phyloP scores from a whole-genome alignment of 2,797 vertebrate species.

The Cacajao melanocephalus region DNA sequence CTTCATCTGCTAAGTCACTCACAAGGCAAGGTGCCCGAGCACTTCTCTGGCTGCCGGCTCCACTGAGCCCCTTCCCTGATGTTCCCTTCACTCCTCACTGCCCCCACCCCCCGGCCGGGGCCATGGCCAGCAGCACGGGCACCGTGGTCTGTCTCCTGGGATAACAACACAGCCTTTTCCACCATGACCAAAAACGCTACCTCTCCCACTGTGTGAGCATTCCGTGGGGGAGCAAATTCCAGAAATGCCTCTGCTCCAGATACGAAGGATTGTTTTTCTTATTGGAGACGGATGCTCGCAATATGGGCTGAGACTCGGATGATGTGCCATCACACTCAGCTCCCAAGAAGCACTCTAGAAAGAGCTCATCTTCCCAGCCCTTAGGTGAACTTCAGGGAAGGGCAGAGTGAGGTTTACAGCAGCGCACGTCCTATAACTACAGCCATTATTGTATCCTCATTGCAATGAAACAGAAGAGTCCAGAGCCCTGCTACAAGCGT shows the following conservation, averaged over 20 bases:
- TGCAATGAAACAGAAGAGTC: not conserved
- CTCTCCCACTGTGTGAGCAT: rapidly evolving
- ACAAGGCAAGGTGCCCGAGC: not conserved
- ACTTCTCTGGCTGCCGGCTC: not conserved
- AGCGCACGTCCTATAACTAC: rapidly evolving
- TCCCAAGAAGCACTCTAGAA: rapidly evolving
- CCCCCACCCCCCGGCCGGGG: not conserved
- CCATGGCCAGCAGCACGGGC: not conserved
- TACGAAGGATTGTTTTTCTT: not conserved
- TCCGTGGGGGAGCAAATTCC: not conserved
- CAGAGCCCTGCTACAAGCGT: not conserved
- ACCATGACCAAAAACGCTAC: rapidly evolving
- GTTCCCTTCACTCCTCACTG: not conserved
- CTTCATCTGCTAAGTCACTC: not conserved
- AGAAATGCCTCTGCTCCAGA: not conserved
- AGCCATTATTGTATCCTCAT: not conserved
- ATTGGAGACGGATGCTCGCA: not conserved
- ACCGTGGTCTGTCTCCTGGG: rapidly evolving
- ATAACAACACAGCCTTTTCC: not conserved
- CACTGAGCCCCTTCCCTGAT: rapidly evolving
- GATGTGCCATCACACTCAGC: rapidly evolving
- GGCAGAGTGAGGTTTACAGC: not conserved
- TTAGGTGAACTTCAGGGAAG: not conserved
- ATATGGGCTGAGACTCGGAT: too few relatives aligned
- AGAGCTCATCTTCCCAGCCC: not conserved